Conservation (phyloP, 2,888 invertebrate genomes). For the Acrobasis repandana region DNA sequence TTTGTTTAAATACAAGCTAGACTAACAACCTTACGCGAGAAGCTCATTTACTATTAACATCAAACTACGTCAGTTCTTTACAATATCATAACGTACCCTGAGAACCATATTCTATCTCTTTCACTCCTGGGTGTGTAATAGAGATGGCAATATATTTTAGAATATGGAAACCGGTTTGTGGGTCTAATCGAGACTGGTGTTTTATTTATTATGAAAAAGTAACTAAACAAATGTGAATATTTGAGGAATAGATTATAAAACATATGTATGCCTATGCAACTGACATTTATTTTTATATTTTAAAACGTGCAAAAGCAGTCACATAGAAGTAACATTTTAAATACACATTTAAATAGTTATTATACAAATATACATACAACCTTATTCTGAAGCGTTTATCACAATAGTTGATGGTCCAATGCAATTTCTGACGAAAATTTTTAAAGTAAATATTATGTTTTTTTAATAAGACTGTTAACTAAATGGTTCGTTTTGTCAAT, state of each 20-base stretch:
- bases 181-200: background rate
- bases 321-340: conserved; percentile 12
- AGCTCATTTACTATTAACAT: conserved; percentile 37
- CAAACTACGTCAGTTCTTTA: conserved; percentile 24
- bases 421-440: conserved; percentile 38
- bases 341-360: conserved; percentile 17
- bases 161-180: conserved; percentile 21
- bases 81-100: conserved; percentile 19
- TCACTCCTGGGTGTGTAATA: conserved; percentile 7
- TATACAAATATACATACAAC: conserved; percentile 41
- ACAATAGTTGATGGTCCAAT: conserved; percentile 55
- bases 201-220: background rate
- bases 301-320: conserved; percentile 11
- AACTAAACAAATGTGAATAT: background rate
- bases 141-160: conserved; percentile 19
- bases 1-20: background rate
- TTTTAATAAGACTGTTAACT: too few relatives aligned
- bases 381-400: conserved; percentile 55
- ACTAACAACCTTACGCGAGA: conserved; percentile 26
- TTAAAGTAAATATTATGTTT: conserved; percentile 3
- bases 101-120: conserved; percentile 22
- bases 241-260: background rate
- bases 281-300: background rate
- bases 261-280: background rate
- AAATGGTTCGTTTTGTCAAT: too few relatives aligned